These are phyloP conservation scores for Sminthopsis crassicaudata DNA, from an alignment of 2,113 vertebrate species.

Conservation along the genomic window DNA sequence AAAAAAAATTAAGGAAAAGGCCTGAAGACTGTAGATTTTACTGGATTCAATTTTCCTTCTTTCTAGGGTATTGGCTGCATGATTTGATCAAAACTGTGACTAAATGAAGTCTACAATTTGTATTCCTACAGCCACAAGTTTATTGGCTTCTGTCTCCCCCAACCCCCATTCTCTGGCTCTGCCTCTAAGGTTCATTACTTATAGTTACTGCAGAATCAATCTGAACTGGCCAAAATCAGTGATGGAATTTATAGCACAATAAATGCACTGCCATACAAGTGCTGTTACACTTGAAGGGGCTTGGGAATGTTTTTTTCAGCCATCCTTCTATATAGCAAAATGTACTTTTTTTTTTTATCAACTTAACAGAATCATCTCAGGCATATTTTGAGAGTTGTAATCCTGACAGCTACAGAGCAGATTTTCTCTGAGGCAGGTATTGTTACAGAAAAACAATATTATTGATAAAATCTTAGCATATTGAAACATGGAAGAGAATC, in stretches of 20 bases:
- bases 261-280: slow-evolving; percentile 79
- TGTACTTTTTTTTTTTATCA: slow-evolving; percentile 81
- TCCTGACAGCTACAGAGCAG: slow-evolving; percentile 81
- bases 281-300: slow-evolving; percentile 82
- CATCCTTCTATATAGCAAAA: slow-evolving; percentile 74
- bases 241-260: slow-evolving; percentile 87
- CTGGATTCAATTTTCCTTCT: slow-evolving; percentile 71
- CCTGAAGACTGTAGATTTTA: slow-evolving; percentile 55
- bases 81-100: slow-evolving; percentile 82
- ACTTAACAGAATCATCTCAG: slow-evolving; percentile 82
- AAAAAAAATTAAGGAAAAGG: slow-evolving; percentile 1
- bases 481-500: slow-evolving; percentile 79
- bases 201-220: slow-evolving; percentile 87
- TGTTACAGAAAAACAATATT: slow-evolving; percentile 84
- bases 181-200: slow-evolving; percentile 86
- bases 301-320: slow-evolving; percentile 78
- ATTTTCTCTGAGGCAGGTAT: slow-evolving; percentile 82
- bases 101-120: slow-evolving; percentile 81
- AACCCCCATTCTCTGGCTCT: slow-evolving; percentile 62
- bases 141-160: slow-evolving; percentile 71
- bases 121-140: slow-evolving; percentile 79
- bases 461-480: slow-evolving; percentile 85
- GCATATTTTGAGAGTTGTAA: slow-evolving; percentile 83
- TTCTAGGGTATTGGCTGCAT: slow-evolving; percentile 71
- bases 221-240: slow-evolving; percentile 86